Conservation (phyloP, 2,113 vertebrate species). For the Nannospalax galili region DNA sequence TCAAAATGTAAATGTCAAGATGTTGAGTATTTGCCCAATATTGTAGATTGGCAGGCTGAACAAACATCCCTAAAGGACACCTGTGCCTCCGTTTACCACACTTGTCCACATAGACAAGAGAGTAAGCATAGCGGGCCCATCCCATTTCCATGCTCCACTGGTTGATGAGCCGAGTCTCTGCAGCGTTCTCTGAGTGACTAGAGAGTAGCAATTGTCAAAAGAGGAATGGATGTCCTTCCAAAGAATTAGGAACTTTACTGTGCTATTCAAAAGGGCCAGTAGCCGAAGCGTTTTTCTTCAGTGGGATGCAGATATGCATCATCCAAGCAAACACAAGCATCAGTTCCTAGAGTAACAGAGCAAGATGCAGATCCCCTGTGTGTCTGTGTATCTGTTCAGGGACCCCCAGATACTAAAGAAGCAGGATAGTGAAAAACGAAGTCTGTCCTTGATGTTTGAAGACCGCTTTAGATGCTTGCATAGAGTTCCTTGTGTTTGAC, state of each 20-base stretch:
- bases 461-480: background rate
- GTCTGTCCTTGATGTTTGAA: background rate
- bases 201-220: constrained; percentile 26
- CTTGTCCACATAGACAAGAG: background rate
- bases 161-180: background rate
- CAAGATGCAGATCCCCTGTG: no score
- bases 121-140: background rate
- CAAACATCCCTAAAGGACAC: background rate
- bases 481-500: background rate
- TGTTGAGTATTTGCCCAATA: background rate
- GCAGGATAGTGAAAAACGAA: background rate
- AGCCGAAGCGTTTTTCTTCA: background rate
- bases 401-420: background rate
- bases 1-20: background rate
- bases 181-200: background rate
- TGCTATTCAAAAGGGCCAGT: background rate
- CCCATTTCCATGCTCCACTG: background rate
- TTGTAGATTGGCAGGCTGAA: background rate
- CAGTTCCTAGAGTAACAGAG: background rate
- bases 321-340: background rate
- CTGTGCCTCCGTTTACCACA: background rate
- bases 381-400: background rate
- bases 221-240: background rate
- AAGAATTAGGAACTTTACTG: background rate
- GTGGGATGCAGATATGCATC: background rate